Conservation (phyloP, 2,888 invertebrate species). For the Epistrophella euchroma region DNA sequence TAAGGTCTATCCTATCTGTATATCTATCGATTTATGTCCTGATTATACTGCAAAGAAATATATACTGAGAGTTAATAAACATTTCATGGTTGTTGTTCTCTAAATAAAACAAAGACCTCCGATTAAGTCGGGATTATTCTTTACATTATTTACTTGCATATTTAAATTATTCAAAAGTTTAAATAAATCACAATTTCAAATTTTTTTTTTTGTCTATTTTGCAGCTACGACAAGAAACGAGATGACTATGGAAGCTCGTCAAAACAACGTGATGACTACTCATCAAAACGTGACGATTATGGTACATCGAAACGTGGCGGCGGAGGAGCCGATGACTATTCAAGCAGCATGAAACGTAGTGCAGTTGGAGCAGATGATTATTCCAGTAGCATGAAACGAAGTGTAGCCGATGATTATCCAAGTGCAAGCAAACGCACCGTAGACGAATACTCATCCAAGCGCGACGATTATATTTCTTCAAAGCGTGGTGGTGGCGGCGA, state of each 20-base stretch:
- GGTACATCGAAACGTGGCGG: slow-evolving; percentile 78
- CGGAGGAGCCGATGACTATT: slow-evolving; percentile 74
- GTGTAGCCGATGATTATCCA: slow-evolving; percentile 79
- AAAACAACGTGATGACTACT: slow-evolving; percentile 78
- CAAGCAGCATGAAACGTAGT: slow-evolving; percentile 78
- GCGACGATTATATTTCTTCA: slow-evolving; percentile 79
- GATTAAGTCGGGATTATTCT: too few species aligned
- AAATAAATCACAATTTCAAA: not conserved
- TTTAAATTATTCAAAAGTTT: not conserved
- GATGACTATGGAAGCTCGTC: slow-evolving; percentile 80
- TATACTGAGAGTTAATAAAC: too few species aligned
- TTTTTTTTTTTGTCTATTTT: not conserved
- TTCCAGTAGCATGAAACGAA: slow-evolving; percentile 78
- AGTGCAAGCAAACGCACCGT: slow-evolving; percentile 80
- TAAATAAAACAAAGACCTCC: too few species aligned
- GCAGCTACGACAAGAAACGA: slow-evolving; percentile 81
- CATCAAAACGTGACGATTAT: slow-evolving; percentile 82
- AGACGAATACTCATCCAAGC: slow-evolving; percentile 77
- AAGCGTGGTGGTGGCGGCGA: slow-evolving; percentile 77
- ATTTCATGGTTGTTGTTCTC: too few species aligned
- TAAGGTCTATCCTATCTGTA: too few species aligned
- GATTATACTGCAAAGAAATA: too few species aligned
- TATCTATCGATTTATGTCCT: too few species aligned
- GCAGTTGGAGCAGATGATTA: slow-evolving; percentile 76
- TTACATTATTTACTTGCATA: too few species aligned